Percentiles rank a stretch among this genome's conserved stretches.
phyloP scores from a whole-genome alignment of 2,888 invertebrate species.

The Netelia inedita region DNA sequence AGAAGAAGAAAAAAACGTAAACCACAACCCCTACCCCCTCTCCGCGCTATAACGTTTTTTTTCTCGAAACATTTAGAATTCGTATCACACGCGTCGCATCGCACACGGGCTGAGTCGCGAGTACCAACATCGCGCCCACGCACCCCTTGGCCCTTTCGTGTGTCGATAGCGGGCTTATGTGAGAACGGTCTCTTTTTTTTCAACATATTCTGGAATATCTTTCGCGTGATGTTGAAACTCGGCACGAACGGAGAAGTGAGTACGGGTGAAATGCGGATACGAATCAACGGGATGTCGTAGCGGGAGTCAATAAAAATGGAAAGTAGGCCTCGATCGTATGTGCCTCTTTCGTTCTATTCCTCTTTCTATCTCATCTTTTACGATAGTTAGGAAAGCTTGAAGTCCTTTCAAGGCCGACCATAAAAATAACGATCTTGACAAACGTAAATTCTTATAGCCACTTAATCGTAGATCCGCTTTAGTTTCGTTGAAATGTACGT shows the following conservation, averaged over 20 bases:
- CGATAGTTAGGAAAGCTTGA: too few species aligned
- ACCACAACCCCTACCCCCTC: too few species aligned
- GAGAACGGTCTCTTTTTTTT: background rate
- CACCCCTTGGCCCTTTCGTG: background rate
- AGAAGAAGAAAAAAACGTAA: background rate
- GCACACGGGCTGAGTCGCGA: background rate
- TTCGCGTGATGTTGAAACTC: background rate
- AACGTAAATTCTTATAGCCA: too few species aligned
- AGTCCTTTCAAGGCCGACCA: too few species aligned
- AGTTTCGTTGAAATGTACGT: background rate
- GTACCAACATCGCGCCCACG: background rate
- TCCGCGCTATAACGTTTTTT: background rate
- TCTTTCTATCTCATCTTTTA: too few species aligned
- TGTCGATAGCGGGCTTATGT: background rate
- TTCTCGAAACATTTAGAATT: background rate
- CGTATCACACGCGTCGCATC: conserved; percentile 3
- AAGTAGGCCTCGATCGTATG: background rate
- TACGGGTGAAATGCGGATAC: background rate
- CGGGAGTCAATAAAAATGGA: conserved; percentile 28
- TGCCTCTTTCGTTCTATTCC: too few species aligned
- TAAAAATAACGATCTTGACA: too few species aligned
- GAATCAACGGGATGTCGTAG: conserved; percentile 28
- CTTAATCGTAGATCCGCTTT: background rate
- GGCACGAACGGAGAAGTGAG: background rate
- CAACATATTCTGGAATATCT: background rate